These are phyloP conservation scores for Channallabes apus DNA, from an alignment of 2,797 vertebrate species.

Conservation along the genomic window DNA sequence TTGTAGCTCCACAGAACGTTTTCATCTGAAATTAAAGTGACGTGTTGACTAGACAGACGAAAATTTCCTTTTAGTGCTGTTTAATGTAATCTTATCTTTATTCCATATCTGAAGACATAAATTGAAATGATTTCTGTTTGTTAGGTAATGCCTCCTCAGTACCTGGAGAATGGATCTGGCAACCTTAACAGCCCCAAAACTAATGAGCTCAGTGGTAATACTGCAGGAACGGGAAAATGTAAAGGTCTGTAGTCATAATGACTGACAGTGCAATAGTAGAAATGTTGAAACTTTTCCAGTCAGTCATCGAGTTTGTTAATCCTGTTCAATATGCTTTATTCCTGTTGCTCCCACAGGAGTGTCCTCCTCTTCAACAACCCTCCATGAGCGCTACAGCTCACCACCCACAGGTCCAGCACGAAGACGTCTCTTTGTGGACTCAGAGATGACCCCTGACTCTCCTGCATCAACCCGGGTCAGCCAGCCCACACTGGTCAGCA, in stretches of 20 bases:
- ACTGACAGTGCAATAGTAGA: background rate
- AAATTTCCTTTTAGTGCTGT: background rate
- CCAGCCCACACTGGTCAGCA: slow-evolving; percentile 71
- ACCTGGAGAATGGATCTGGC: slow-evolving; percentile 75
- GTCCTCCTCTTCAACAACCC: slow-evolving; percentile 84
- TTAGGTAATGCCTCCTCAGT: slow-evolving; percentile 90
- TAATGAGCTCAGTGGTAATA: slow-evolving; percentile 72
- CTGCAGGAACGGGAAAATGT: slow-evolving; percentile 70
- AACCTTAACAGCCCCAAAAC: slow-evolving; percentile 73
- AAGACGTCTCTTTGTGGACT: slow-evolving; percentile 90
- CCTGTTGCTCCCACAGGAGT: slow-evolving; percentile 69
- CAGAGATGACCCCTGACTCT: slow-evolving; percentile 69
- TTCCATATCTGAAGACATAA: background rate
- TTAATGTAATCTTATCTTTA: background rate
- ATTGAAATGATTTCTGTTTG: background rate
- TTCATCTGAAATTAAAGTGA: background rate
- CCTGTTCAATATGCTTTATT: background rate
- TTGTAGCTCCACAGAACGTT: background rate
- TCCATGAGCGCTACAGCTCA: slow-evolving; percentile 94
- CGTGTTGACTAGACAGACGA: background rate
- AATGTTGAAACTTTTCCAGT: background rate
- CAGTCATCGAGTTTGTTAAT: background rate
- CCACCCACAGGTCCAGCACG: slow-evolving; percentile 89
- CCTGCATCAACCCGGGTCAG: slow-evolving; percentile 65
- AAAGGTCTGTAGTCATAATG: background rate